Percentiles rank a stretch among this genome's conserved stretches.
Evolutionary conservation across 2,797 vertebrate genomes (phyloP).

Genomic region (Gymnoscopelus braueri): DNA sequence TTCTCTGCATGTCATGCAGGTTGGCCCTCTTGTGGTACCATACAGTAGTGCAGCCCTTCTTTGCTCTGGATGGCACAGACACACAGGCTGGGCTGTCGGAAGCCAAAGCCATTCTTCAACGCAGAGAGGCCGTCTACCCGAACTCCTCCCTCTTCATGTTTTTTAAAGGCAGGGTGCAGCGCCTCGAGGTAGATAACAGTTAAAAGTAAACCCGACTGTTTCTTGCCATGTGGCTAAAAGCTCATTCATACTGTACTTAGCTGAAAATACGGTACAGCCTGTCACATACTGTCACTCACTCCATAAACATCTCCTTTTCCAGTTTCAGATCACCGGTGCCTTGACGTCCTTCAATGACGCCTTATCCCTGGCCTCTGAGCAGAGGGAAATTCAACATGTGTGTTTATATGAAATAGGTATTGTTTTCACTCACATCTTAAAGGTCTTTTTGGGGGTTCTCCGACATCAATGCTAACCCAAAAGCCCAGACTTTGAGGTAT

Average conservation of each 20-base stretch:
- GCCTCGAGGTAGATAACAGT: conserved; percentile 88
- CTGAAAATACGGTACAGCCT: background rate
- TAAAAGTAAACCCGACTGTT: background rate
- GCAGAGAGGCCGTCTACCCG: conserved; percentile 92
- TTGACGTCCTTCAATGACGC: conserved; percentile 94
- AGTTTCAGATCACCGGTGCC: conserved; percentile 98
- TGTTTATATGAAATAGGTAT: conserved; percentile 99
- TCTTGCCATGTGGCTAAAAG: background rate
- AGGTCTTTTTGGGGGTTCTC: too few relatives aligned
- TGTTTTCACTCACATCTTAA: background rate
- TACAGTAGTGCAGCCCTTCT: conserved; percentile 98
- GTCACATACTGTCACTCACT: conserved; percentile 16
- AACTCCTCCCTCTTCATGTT: conserved; percentile 99
- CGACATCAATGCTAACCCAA: too few relatives aligned
- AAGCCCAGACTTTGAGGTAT: too few relatives aligned
- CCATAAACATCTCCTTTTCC: conserved; percentile 37
- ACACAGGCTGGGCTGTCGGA: conserved; percentile 90
- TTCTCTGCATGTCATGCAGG: conserved; percentile 68
- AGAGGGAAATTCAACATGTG: conserved; percentile 98
- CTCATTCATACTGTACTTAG: too few relatives aligned
- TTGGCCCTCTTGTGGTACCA: conserved; percentile 98
- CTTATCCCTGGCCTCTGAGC: conserved; percentile 92
- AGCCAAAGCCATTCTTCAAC: conserved; percentile 94
- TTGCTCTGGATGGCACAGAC: conserved; percentile 94
- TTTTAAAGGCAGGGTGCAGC: conserved; percentile 97